phyloP scores from a whole-genome alignment of 2,113 vertebrate species.

The Melanocharis versteri region DNA sequence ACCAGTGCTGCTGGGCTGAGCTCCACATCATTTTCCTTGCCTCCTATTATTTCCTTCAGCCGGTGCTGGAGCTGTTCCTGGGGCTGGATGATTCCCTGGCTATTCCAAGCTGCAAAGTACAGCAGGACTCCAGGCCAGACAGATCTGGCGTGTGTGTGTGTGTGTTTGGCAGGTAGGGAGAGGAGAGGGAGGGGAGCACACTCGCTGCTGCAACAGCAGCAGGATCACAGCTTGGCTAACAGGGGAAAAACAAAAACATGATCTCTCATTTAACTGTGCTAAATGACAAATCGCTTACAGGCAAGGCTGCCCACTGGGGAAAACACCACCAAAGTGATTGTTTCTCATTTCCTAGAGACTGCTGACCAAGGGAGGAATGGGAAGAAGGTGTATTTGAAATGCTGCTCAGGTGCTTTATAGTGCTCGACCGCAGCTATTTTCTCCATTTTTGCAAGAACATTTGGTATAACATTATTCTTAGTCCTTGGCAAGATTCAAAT shows the following conservation, averaged over 20 bases:
- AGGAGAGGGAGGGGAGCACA: background rate
- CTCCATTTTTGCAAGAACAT: background rate
- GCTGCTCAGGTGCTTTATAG: background rate
- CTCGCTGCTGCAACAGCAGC: background rate
- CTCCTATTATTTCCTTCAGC: background rate
- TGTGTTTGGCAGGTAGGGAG: background rate
- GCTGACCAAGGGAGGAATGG: conserved; percentile 15
- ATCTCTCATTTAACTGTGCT: conserved; percentile 54
- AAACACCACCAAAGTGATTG: conserved; percentile 24
- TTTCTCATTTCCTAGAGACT: conserved; percentile 47
- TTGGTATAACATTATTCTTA: conserved; percentile 6
- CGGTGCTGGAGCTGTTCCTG: background rate
- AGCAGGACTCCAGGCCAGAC: background rate
- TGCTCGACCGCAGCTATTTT: background rate
- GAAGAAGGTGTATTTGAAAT: conserved; percentile 25
- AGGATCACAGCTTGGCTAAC: conserved; percentile 17
- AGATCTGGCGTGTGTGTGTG: background rate
- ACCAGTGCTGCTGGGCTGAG: background rate
- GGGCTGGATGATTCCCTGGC: background rate
- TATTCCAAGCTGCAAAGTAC: background rate
- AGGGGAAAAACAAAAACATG: background rate
- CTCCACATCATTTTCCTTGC: background rate
- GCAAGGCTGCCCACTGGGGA: conserved; percentile 39
- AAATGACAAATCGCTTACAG: conserved; percentile 59
- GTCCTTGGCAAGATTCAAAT: background rate